phyloP scores from a whole-genome alignment of 1,140 invertebrate species.

The Belonocnema kinseyi region DNA sequence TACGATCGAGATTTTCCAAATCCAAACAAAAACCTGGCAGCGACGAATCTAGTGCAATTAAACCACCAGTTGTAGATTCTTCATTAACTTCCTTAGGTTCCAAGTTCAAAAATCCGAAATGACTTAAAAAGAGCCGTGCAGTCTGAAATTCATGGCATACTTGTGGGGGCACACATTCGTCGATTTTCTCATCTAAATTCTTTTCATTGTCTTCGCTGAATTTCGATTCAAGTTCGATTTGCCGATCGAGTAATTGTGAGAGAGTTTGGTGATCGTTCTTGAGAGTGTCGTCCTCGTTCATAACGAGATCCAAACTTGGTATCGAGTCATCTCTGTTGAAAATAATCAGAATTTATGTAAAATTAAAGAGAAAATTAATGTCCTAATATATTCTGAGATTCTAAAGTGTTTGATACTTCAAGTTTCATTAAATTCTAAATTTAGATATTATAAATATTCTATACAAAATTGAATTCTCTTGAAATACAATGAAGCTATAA shows the following conservation, averaged over 20 bases:
- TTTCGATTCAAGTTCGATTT: slow-evolving; percentile 76
- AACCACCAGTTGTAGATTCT: slow-evolving; percentile 75
- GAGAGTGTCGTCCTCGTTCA: slow-evolving; percentile 76
- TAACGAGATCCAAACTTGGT: slow-evolving; percentile 85
- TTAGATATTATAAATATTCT: too few species aligned
- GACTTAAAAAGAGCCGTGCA: slow-evolving; percentile 93
- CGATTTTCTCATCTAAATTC: slow-evolving; percentile 74
- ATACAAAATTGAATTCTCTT: too few species aligned
- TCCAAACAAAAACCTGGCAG: slow-evolving; percentile 83
- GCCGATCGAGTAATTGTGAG: slow-evolving; percentile 66
- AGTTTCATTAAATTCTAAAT: too few species aligned
- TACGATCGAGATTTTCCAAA: slow-evolving; percentile 85
- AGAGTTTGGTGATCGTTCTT: slow-evolving; percentile 73
- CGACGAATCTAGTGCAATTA: slow-evolving; percentile 87
- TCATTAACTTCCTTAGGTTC: slow-evolving; percentile 79
- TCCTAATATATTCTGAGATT: not conserved
- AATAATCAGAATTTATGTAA: slow-evolving; percentile 31
- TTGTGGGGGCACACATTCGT: slow-evolving; percentile 88
- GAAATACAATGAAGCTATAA: too few species aligned
- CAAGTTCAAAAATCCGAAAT: slow-evolving; percentile 93
- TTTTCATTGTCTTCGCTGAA: slow-evolving; percentile 73
- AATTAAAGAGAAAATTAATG: not conserved
- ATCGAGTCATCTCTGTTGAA: slow-evolving; percentile 86
- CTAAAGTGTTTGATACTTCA: too few species aligned
- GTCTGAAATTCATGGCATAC: slow-evolving; percentile 95